phyloP scores from a whole-genome alignment of 2,113 vertebrate species.

The Strix aluco region DNA sequence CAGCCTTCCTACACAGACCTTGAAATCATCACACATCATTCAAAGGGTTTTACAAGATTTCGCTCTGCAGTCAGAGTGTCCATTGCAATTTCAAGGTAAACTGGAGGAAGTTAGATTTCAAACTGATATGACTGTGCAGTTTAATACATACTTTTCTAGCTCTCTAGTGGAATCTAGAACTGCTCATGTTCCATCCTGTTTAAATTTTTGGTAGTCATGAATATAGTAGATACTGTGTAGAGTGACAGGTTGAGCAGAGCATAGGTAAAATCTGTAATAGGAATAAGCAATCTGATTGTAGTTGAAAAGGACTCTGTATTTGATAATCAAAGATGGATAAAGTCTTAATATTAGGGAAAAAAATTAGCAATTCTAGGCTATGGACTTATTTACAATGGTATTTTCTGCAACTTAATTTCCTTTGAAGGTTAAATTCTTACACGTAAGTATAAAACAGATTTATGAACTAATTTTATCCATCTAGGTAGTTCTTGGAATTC shows the following conservation, averaged over 20 bases:
- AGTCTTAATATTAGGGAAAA: background rate
- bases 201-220: background rate
- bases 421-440: background rate
- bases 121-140: background rate
- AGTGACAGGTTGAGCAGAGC: background rate
- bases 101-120: background rate
- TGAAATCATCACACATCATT: conserved; percentile 74
- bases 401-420: background rate
- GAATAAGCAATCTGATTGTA: background rate
- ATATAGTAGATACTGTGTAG: background rate
- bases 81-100: conserved; percentile 91
- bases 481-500: background rate
- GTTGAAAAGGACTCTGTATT: background rate
- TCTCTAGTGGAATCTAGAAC: background rate
- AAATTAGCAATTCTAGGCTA: background rate
- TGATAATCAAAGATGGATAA: background rate
- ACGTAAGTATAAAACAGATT: background rate
- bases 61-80: conserved; percentile 89
- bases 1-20: conserved; percentile 77
- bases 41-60: conserved; percentile 86
- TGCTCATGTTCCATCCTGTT: background rate
- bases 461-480: background rate
- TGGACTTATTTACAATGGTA: background rate
- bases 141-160: background rate
- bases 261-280: background rate